Base-by-base conservation (phyloP, 2,888 invertebrate species). In the Junonia oenone region DNA sequence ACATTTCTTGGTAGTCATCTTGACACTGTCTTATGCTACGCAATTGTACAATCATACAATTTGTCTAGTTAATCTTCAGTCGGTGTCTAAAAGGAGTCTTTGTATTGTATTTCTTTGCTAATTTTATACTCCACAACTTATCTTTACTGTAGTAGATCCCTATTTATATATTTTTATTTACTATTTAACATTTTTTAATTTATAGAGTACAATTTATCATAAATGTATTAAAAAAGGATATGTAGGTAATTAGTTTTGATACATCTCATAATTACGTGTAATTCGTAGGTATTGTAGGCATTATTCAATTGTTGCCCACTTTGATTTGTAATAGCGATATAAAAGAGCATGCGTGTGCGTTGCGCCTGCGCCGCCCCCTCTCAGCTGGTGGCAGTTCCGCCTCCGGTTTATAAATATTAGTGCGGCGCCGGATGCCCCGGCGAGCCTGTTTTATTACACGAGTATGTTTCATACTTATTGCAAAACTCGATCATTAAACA, bases 361-460 rank as follows among this genome's bases (percentile, higher is more conserved):
- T 54, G 45, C 45, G 31, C 45, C 43, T 33, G 46, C 69, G 69
- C 72, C 74, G 76, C 74, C 71, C 75, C 73, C 76, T 72, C 76
- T 71, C 74, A 69, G 72, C 73, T 71, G 73, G 69, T 72, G 71
- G 65, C 68, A 64, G 68, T 73, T 72, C 75, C 85, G 83, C 83
- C 83, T 81, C 81, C 82, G 81, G 79, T 83, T 81, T 87, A 87
- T 84, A 83, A 85, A 86, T 86, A 87, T 72, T 78, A 73, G 71
- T 72, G 72, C 76, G 81, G 82, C 82, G 83, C 85, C 85, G 86
- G 87, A 86, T 84, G 81, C 80, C 71, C 63, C 59, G 22, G 63
- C 63, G 61, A 48, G 26, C 57, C 57, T 57, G 54, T 53, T 57
- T 59, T 58, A 58, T 51, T 55, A 51, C 53, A 61, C 53, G 53